Evolutionary conservation across 2,113 vertebrate species (phyloP).

Genomic region (Crotalus horridus): DNA sequence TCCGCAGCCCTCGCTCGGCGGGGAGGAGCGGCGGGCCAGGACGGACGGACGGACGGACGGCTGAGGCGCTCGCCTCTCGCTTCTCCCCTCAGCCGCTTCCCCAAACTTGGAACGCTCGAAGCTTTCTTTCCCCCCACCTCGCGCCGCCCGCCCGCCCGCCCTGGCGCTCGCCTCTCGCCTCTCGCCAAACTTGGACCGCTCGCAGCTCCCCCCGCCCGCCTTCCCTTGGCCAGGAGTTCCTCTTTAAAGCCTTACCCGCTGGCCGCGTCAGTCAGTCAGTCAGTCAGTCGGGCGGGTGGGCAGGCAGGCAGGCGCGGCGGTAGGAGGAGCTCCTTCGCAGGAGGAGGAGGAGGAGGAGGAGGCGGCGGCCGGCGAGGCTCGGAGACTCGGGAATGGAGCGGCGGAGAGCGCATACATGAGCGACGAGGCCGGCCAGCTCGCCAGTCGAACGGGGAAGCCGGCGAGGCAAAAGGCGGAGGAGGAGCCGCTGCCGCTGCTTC

Average conservation of each 20-base stretch:
- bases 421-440: constrained; percentile 40
- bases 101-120: not conserved
- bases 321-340: constrained; percentile 54
- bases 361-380: constrained; percentile 50
- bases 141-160: not conserved
- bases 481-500: not conserved
- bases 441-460: constrained; percentile 41
- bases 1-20: not conserved
- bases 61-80: not conserved
- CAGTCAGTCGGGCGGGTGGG: not conserved
- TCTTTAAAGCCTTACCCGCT: constrained; percentile 49
- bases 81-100: not conserved
- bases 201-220: not conserved
- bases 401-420: constrained; percentile 47
- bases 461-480: constrained; percentile 40
- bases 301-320: constrained; percentile 47
- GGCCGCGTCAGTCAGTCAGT: constrained; percentile 10
- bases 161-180: not conserved
- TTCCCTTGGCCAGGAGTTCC: constrained; percentile 40
- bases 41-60: not conserved
- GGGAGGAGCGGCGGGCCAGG: not conserved
- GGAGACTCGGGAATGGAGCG: constrained; percentile 48
- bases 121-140: too few species aligned
- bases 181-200: not conserved
- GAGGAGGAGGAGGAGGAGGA: not conserved